Evolutionary conservation across 2,797 vertebrate species (phyloP).

Genomic region (Sandelia bainsii): DNA sequence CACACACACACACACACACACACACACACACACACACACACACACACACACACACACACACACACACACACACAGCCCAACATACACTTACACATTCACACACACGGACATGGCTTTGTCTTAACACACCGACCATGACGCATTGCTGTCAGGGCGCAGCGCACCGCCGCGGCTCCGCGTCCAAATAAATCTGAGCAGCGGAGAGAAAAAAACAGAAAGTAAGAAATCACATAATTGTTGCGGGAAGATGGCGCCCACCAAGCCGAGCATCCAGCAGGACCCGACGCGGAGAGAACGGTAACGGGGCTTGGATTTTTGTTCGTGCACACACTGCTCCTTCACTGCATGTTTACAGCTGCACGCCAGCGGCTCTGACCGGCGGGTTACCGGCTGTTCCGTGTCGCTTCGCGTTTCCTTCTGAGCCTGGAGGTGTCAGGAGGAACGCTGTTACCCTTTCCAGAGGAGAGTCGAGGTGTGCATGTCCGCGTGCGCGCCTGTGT

Average conservation of each 20-base stretch:
- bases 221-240: slow-evolving; percentile 87
- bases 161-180: slow-evolving; percentile 75
- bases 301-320: slow-evolving; percentile 73
- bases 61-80: no score
- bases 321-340: slow-evolving; percentile 32
- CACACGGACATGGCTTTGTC: slow-evolving; percentile 89
- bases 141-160: slow-evolving; percentile 83
- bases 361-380: slow-evolving; percentile 20
- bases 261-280: slow-evolving; percentile 98
- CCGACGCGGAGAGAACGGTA: slow-evolving; percentile 98
- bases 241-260: slow-evolving; percentile 99
- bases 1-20: no score
- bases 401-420: slow-evolving; percentile 62
- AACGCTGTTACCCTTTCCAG: slow-evolving; percentile 69
- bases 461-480: slow-evolving; percentile 59
- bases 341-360: slow-evolving; percentile 61
- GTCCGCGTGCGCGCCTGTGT: slow-evolving; percentile 13
- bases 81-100: slow-evolving; percentile 65
- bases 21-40: no score
- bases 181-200: slow-evolving; percentile 62
- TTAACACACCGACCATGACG: slow-evolving; percentile 84
- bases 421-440: slow-evolving; percentile 73
- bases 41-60: no score
- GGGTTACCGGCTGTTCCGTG: slow-evolving; percentile 32
- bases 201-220: slow-evolving; percentile 74